Conservation (phyloP, 2,113 vertebrate species). For the Galemys pyrenaicus region DNA sequence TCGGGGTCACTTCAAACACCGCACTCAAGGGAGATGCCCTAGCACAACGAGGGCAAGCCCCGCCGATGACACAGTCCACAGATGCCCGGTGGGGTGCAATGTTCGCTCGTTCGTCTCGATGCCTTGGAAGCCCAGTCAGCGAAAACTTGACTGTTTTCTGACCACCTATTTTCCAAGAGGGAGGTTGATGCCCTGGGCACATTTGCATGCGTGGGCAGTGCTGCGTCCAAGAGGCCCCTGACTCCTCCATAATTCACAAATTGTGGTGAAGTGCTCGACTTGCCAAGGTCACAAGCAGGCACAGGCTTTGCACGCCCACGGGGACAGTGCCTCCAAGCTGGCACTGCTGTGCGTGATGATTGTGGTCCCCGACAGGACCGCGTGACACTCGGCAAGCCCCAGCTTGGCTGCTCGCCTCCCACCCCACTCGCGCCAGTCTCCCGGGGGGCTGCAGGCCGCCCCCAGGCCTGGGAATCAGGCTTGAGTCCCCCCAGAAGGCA, state of each 20-base stretch:
- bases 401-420: slow-evolving; percentile 37
- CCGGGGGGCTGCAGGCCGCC: slow-evolving; percentile 28
- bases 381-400: slow-evolving; percentile 34
- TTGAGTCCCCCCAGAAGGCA: neutral
- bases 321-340: slow-evolving; percentile 50
- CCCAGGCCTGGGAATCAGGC: slow-evolving; percentile 22
- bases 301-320: neutral
- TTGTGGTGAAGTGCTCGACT: slow-evolving; percentile 37
- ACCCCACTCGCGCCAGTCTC: neutral
- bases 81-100: slow-evolving; percentile 20
- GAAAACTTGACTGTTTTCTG: slow-evolving; percentile 50
- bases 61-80: slow-evolving; percentile 58
- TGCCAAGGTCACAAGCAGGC: slow-evolving; percentile 71
- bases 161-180: slow-evolving; percentile 39
- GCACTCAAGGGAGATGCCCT: neutral
- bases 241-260: slow-evolving; percentile 50
- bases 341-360: slow-evolving; percentile 45
- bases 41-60: neutral
- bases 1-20: slow-evolving; percentile 50
- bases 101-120: slow-evolving; percentile 44
- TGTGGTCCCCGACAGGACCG: slow-evolving; percentile 55
- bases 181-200: slow-evolving; percentile 7
- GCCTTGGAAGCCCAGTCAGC: slow-evolving; percentile 47
- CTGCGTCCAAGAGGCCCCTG: neutral
- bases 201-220: slow-evolving; percentile 18